These are phyloP conservation scores for Oeneis ivallda DNA, from an alignment of 2,888 invertebrate genomes.

Conservation along the genomic window DNA sequence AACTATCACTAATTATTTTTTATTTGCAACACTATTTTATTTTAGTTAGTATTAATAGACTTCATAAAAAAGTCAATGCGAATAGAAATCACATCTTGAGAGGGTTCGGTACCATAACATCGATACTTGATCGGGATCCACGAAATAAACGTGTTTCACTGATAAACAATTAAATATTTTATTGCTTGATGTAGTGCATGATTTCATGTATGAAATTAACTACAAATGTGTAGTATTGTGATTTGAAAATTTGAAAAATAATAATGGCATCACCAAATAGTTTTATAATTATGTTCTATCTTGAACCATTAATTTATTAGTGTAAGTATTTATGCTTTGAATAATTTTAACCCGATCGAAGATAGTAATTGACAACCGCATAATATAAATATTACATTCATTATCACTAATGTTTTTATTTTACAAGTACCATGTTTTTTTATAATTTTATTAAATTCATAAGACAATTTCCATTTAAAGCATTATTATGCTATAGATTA, in stretches of 20 bases:
- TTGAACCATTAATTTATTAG: slow-evolving; percentile 36
- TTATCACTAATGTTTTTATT: slow-evolving; percentile 61
- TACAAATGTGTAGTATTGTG: too few species aligned
- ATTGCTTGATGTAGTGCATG: neutral
- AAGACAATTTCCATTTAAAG: slow-evolving; percentile 79
- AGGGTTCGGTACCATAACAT: neutral
- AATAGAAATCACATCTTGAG: neutral
- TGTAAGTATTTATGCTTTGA: slow-evolving; percentile 42
- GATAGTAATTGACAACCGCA: slow-evolving; percentile 74
- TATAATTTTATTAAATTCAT: slow-evolving; percentile 71
- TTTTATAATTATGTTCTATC: slow-evolving; percentile 29
- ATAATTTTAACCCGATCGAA: slow-evolving; percentile 52
- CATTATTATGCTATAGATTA: slow-evolving; percentile 69
- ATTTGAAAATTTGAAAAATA: neutral
- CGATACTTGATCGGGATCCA: neutral
- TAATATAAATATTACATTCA: slow-evolving; percentile 52
- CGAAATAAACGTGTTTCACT: neutral
- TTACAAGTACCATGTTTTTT: slow-evolving; percentile 68
- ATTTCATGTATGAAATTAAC: neutral
- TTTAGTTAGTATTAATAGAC: slow-evolving; percentile 8
- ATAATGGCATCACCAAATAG: neutral
- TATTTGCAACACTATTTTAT: slow-evolving; percentile 17
- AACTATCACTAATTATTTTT: slow-evolving; percentile 5
- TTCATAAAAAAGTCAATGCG: neutral
- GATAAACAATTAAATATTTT: neutral